Evolutionary conservation across 2,797 vertebrate species (phyloP).

Genomic region (Sylvilagus floridanus): DNA sequence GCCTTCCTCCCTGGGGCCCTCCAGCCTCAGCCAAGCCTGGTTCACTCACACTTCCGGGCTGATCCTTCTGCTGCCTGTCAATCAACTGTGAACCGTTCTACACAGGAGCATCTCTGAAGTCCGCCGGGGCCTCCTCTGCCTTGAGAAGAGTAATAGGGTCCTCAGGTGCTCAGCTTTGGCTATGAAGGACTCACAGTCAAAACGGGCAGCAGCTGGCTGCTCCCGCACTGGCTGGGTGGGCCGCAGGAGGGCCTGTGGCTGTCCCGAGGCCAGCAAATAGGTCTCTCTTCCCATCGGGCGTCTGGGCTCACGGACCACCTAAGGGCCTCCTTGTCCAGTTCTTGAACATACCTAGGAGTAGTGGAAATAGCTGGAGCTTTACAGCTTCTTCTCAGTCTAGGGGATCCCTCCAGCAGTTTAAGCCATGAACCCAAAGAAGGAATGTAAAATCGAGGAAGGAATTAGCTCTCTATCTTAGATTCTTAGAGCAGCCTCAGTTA

Average conservation of each 20-base stretch:
- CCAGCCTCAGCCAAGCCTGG: not conserved
- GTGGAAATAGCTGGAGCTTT: not conserved
- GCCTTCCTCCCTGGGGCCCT: not conserved
- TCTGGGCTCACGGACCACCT: not conserved
- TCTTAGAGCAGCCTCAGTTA: slow-evolving; percentile 24
- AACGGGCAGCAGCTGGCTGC: not conserved
- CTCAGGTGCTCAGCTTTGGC: slow-evolving; percentile 46
- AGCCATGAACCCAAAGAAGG: not conserved
- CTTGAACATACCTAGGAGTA: not conserved
- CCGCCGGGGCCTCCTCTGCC: not conserved
- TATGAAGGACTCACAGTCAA: slow-evolving; percentile 57
- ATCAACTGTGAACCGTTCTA: slow-evolving; percentile 62
- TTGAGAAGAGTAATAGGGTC: not conserved
- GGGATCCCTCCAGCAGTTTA: not conserved
- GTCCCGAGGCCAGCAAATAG: not conserved
- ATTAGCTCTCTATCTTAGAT: not conserved
- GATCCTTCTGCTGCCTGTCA: slow-evolving; percentile 76
- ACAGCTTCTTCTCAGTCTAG: not conserved
- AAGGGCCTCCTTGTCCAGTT: not conserved
- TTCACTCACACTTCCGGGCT: slow-evolving; percentile 54
- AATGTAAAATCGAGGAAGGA: not conserved
- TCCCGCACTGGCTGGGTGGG: not conserved
- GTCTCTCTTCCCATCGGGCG: not conserved
- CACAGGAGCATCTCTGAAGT: slow-evolving; percentile 82
- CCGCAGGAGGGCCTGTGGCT: not conserved